These are phyloP conservation scores for Diprion similis DNA, from an alignment of 1,140 invertebrate genomes.

Conservation along the genomic window DNA sequence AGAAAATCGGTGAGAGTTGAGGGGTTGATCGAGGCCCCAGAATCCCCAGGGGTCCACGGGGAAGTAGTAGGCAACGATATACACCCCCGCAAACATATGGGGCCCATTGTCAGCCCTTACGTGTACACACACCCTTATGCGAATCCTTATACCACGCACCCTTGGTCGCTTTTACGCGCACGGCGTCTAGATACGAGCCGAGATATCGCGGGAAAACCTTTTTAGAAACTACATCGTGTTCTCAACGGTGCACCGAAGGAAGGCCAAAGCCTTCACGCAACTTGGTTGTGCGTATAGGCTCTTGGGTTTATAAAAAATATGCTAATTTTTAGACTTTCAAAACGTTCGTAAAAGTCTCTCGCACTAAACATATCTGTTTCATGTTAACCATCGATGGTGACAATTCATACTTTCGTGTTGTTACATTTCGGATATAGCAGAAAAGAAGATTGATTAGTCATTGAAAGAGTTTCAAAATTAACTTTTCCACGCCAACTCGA, in stretches of 20 bases:
- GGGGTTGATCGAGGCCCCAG: constrained; percentile 25
- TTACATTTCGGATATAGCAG: no score
- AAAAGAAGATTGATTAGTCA: no score
- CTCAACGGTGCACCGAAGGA: constrained; percentile 39
- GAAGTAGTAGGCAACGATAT: constrained; percentile 29
- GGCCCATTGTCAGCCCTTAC: constrained; percentile 47
- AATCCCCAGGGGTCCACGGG: constrained; percentile 4
- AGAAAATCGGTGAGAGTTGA: background rate
- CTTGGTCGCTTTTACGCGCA: constrained; percentile 35
- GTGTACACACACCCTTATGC: constrained; percentile 31
- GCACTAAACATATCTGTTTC: no score
- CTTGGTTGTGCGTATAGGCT: no score
- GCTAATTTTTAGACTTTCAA: no score
- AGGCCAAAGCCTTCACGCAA: constrained; percentile 16
- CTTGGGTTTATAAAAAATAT: no score
- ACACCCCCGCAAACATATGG: constrained; percentile 54
- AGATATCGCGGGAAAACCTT: constrained; percentile 41
- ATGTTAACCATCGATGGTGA: no score
- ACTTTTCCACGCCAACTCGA: no score
- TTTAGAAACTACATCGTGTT: constrained; percentile 51
- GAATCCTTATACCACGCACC: constrained; percentile 39
- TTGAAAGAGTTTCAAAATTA: no score
- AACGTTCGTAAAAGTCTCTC: no score
- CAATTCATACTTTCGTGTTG: no score
- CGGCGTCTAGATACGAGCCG: constrained; percentile 44